A percentile compares a stretch with the other conserved stretches of the same genome.
phyloP scores from a whole-genome alignment of 2,113 vertebrate genomes.

The Ranitomeya imitator region DNA sequence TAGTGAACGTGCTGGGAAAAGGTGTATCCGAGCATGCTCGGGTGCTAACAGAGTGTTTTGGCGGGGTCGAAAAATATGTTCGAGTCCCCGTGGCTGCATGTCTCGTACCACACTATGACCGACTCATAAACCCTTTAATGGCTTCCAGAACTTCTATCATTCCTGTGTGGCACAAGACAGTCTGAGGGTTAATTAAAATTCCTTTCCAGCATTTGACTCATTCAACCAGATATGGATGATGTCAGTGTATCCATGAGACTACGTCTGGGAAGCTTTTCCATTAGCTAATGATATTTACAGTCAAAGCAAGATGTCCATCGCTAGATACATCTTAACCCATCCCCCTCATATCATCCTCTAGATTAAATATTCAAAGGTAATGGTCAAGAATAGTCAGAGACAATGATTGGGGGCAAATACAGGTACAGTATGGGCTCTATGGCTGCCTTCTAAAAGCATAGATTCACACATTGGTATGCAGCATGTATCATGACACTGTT shows the following conservation, averaged over 20 bases:
- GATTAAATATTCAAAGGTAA: neutral
- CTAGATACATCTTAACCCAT: slow-evolving; percentile 19
- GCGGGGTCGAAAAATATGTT: no score
- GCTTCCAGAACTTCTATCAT: neutral
- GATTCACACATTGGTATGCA: no score
- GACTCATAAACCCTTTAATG: neutral
- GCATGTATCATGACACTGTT: no score
- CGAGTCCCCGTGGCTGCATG: no score
- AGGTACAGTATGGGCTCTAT: no score
- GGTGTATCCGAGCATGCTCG: no score
- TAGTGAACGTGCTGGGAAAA: no score
- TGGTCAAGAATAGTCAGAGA: neutral
- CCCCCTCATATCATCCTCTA: neutral
- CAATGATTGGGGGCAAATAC: no score
- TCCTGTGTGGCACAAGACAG: neutral
- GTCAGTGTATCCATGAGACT: slow-evolving; percentile 36
- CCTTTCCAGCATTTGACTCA: neutral
- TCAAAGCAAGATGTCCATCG: neutral
- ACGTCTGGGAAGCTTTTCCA: slow-evolving; percentile 25
- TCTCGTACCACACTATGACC: neutral
- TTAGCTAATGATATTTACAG: slow-evolving; percentile 41
- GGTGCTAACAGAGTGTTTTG: no score
- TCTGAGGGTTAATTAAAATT: neutral
- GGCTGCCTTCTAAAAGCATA: no score
- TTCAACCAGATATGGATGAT: slow-evolving; percentile 17